Conservation (phyloP, 2,797 vertebrate species). For the Scolopax bukidnonensis region DNA sequence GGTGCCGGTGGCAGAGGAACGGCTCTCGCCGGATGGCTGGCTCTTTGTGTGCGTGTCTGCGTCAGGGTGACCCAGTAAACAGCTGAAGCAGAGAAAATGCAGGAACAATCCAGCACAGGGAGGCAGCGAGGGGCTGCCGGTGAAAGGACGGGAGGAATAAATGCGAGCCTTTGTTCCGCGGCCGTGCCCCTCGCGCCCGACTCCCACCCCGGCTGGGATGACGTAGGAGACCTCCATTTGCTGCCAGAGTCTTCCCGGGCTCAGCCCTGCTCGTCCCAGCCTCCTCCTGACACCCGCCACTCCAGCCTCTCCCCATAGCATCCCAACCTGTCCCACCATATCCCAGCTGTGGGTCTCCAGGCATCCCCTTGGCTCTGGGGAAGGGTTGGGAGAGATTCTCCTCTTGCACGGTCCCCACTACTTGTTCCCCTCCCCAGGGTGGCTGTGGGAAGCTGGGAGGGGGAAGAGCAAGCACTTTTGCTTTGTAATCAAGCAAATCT, state of each 20-base stretch:
- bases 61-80: conserved; percentile 52
- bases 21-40: not conserved
- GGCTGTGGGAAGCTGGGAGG: not conserved
- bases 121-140: conserved; percentile 7
- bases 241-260: not conserved
- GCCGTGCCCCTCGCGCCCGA: not conserved
- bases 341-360: not conserved
- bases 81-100: conserved; percentile 71
- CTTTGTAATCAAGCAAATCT: conserved; percentile 3
- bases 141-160: conserved; percentile 15
- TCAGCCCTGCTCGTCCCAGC: not conserved
- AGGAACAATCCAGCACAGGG: conserved; percentile 28
- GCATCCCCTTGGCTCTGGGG: accelerated
- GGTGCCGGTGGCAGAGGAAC: not conserved
- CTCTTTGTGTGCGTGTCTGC: conserved; percentile 2
- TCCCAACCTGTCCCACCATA: not conserved
- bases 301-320: not conserved
- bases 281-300: not conserved
- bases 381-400: not conserved
- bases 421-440: not conserved
- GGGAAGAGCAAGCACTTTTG: not conserved
- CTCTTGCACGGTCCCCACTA: not conserved
- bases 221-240: conserved; percentile 5
- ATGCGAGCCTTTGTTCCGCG: conserved; percentile 15
- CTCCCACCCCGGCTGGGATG: conserved; percentile 9